These are phyloP conservation scores for Julus scandinavius DNA, from an alignment of 2,888 invertebrate genomes.

Conservation along the genomic window DNA sequence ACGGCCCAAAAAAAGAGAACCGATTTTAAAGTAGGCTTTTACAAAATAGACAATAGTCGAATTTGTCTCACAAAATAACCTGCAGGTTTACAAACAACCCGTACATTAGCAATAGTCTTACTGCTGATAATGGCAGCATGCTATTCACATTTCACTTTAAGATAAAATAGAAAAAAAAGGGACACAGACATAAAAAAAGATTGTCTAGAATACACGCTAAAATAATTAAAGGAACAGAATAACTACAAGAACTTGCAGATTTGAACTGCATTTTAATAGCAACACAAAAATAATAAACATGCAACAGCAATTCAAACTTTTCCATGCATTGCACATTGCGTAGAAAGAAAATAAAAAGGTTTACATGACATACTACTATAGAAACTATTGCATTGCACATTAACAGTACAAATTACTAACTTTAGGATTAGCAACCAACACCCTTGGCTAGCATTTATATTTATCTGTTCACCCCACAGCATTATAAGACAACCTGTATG, in stretches of 20 bases:
- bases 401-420: constrained; percentile 20
- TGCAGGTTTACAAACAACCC: constrained; percentile 21
- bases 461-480: background rate
- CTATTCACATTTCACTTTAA: background rate
- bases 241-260: constrained; percentile 10
- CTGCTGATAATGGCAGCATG: constrained; percentile 17
- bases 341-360: background rate
- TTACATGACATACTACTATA: constrained; percentile 5
- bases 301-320: constrained; percentile 21
- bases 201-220: constrained; percentile 7
- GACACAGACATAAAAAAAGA: background rate
- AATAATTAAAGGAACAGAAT: constrained; percentile 14
- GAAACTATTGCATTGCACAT: constrained; percentile 27
- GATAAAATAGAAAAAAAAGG: background rate
- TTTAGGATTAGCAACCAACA: constrained; percentile 7
- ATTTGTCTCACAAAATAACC: background rate
- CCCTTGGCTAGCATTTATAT: background rate
- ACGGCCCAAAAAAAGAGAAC: too few relatives aligned
- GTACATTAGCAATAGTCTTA: background rate
- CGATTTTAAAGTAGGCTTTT: too few relatives aligned
- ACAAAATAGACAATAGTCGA: too few relatives aligned
- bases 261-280: constrained; percentile 10
- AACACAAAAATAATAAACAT: constrained; percentile 16
- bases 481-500: background rate
- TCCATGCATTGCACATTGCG: constrained; percentile 12